Base-by-base conservation (phyloP, 2,113 vertebrate species). In the Leptodactylus fuscus region DNA sequence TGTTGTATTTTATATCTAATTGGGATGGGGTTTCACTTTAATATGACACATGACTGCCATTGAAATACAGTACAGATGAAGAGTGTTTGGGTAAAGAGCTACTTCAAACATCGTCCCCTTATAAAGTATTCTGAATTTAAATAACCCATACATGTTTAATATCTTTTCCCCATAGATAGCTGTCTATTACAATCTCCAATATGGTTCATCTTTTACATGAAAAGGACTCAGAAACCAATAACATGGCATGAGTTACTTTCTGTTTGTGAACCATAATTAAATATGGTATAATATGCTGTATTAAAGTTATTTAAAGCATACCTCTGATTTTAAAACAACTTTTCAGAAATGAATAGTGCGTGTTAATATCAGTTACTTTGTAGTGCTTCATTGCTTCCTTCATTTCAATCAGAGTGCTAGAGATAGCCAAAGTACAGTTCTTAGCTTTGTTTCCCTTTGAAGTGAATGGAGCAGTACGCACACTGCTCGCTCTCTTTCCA, bases 111-210 rank as follows among this genome's bases (percentile, higher is more conserved):
- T 46, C 32, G 55, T 69, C 34, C 20, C n/a, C 44, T 78, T 69
- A 85, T 69, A 69, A 85, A 85, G 65, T 58, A 71, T 85, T 67
- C 65, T 58, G 76, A 73, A 85, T 85, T 85, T 58, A 46, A 85
- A 85, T 80, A 80, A 85, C 76, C 76, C 75, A 85, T 85, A 85
- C 76, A 85, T 85, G n/a, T 85, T 85, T 85, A 80, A 85, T 85
- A 60, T 58, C 15, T 69, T 48, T 78, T 80, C 76, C 65, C 76
- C 34, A n/a, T 38, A 71, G 76, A 85, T 80, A 67, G 49, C 20
- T 85, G 76, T 80, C 83, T 80, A 67, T 80, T 80, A 60, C 34
- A 20, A 80, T 85, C 80, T 80, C 49, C 32, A 80, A 58, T 53
- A 80, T 38, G 38, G 76, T 85, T 85, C 24, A 85, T 85, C 76